A percentile compares a stretch with the other conserved stretches of the same genome.
Evolutionary conservation across 1,140 invertebrate genomes (phyloP).

Genomic region (Stegodyphus dumicola): DNA sequence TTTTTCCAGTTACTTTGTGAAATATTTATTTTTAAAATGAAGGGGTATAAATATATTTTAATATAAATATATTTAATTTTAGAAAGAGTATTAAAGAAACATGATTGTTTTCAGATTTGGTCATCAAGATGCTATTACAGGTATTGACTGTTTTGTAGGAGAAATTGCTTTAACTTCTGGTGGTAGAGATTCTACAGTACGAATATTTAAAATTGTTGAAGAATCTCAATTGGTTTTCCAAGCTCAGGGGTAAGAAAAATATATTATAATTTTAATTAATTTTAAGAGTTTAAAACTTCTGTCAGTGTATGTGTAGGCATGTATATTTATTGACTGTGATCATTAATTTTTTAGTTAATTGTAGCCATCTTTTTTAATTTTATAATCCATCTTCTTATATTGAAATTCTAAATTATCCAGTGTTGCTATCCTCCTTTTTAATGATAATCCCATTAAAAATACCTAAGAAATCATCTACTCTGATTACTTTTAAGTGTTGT

Average conservation of each 20-base stretch:
- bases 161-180: conserved; percentile 91
- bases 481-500: no score
- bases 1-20: neutral
- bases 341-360: no score
- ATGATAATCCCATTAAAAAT: no score
- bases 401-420: no score
- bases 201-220: conserved; percentile 96
- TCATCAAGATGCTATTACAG: conserved; percentile 85
- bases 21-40: conserved; percentile 24
- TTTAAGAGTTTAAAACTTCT: neutral
- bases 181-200: conserved; percentile 84
- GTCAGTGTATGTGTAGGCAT: no score
- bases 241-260: conserved; percentile 72
- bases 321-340: no score
- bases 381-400: no score
- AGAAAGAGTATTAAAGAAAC: neutral
- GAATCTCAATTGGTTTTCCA: conserved; percentile 96
- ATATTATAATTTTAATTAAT: neutral
- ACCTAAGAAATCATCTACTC: no score
- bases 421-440: no score
- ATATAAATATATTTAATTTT: conserved; percentile 11
- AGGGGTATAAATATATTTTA: conserved; percentile 28
- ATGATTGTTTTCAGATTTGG: conserved; percentile 76
- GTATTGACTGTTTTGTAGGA: conserved; percentile 79
- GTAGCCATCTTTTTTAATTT: no score